Percentiles rank a stretch among this genome's conserved stretches.
Conservation (phyloP, 2,888 invertebrate genomes). For the Mythimna pallens region DNA sequence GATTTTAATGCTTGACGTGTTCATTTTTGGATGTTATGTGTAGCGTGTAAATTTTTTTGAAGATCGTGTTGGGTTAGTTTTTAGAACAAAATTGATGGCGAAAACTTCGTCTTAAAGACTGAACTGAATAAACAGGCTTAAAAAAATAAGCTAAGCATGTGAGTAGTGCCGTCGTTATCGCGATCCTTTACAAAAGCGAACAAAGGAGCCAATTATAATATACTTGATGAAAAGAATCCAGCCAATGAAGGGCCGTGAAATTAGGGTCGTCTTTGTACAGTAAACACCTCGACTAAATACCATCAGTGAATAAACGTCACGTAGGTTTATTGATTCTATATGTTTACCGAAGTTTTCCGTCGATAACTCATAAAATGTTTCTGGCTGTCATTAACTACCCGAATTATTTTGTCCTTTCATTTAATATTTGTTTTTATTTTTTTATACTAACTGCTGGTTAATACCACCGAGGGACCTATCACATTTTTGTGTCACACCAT, state of each 20-base stretch:
- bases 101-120: neutral
- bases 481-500: neutral
- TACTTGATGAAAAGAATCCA: neutral
- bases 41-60: neutral
- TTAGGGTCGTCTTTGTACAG: slow-evolving; percentile 9
- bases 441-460: neutral
- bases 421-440: neutral
- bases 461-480: too few relatives aligned
- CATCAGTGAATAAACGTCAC: neutral
- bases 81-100: neutral
- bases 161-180: neutral
- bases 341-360: neutral
- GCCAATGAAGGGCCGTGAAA: slow-evolving; percentile 1
- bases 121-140: neutral
- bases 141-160: neutral
- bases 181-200: neutral
- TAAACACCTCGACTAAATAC: slow-evolving; percentile 1
- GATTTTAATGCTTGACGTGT: neutral
- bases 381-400: neutral
- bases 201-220: slow-evolving; percentile 1
- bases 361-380: neutral
- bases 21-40: neutral
- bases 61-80: neutral
- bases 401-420: neutral
- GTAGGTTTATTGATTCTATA: neutral